Evolutionary conservation across 2,797 vertebrate genomes (phyloP).

Genomic region (Poecilia wingei): DNA sequence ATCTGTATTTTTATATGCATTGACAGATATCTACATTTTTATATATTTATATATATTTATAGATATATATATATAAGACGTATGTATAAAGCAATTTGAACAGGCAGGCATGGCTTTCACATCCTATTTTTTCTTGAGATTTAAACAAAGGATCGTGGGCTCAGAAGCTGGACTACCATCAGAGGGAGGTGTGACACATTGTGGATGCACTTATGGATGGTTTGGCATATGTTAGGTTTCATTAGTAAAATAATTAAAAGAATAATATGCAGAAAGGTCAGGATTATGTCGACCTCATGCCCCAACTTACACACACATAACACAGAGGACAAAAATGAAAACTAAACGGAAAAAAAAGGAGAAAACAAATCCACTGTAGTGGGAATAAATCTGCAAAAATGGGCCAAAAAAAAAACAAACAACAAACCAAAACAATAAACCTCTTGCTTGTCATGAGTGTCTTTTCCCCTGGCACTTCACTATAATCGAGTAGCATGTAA

Average conservation of each 20-base stretch:
- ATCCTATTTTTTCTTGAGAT: conserved; percentile 98
- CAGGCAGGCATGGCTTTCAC: conserved; percentile 99
- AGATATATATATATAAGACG: conserved; percentile 83
- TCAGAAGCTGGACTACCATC: conserved; percentile 64
- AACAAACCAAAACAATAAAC: conserved; percentile 18
- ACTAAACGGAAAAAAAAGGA: conserved; percentile 10
- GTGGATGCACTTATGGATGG: conserved; percentile 77
- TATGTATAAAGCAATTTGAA: conserved; percentile 99
- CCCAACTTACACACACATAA: conserved; percentile 12
- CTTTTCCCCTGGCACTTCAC: conserved; percentile 42
- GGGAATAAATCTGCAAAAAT: conserved; percentile 26
- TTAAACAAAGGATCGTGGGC: conserved; percentile 83
- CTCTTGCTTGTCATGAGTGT: conserved; percentile 56
- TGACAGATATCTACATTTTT: conserved; percentile 96
- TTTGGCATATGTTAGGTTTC: conserved; percentile 34
- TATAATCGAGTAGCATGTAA: conserved; percentile 50
- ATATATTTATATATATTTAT: conserved; percentile 80
- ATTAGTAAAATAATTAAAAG: conserved; percentile 29
- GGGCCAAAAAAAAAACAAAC: conserved; percentile 44
- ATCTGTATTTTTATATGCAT: conserved; percentile 93
- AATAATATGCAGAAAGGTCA: conserved; percentile 35
- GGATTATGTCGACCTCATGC: conserved; percentile 32
- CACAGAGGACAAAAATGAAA: conserved; percentile 16
- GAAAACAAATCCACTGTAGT: conserved; percentile 8
- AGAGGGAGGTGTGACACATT: conserved; percentile 77